phyloP scores from a whole-genome alignment of 2,113 vertebrate species.

The Microcebus griseorufus region DNA sequence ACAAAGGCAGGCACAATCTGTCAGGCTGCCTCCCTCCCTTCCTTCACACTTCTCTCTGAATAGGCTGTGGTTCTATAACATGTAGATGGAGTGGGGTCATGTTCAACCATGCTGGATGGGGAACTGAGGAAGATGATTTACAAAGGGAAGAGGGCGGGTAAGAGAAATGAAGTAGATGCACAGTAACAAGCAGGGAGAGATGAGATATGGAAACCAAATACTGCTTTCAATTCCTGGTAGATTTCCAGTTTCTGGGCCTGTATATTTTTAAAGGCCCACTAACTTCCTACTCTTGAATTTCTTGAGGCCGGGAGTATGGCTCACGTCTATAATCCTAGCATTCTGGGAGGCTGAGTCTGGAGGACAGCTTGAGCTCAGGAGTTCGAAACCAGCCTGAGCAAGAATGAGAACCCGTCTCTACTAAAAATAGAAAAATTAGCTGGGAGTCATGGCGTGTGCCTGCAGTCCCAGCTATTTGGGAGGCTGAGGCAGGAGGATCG shows the following conservation, averaged over 20 bases:
- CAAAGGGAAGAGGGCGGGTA: background rate
- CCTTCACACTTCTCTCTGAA: background rate
- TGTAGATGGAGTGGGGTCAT: rapidly evolving
- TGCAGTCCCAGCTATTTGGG: too few relatives aligned
- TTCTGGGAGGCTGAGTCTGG: too few relatives aligned
- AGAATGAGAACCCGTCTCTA: too few relatives aligned
- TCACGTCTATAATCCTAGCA: too few relatives aligned
- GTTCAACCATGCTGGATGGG: background rate
- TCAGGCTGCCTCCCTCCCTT: background rate
- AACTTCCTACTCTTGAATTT: conserved; percentile 4
- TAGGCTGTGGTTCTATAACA: background rate
- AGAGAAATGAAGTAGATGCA: background rate
- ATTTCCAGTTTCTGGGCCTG: background rate
- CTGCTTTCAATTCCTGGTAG: background rate
- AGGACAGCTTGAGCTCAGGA: too few relatives aligned
- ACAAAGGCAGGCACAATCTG: background rate
- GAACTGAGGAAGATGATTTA: background rate
- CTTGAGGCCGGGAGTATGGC: background rate
- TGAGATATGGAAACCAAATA: background rate
- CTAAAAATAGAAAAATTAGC: too few relatives aligned
- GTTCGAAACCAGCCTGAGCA: too few relatives aligned
- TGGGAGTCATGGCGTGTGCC: too few relatives aligned
- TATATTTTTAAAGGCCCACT: background rate
- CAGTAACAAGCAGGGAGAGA: background rate
- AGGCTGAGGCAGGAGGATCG: too few relatives aligned